These are phyloP conservation scores for Poecilia latipinna DNA, from an alignment of 2,113 vertebrate species.

Conservation along the genomic window DNA sequence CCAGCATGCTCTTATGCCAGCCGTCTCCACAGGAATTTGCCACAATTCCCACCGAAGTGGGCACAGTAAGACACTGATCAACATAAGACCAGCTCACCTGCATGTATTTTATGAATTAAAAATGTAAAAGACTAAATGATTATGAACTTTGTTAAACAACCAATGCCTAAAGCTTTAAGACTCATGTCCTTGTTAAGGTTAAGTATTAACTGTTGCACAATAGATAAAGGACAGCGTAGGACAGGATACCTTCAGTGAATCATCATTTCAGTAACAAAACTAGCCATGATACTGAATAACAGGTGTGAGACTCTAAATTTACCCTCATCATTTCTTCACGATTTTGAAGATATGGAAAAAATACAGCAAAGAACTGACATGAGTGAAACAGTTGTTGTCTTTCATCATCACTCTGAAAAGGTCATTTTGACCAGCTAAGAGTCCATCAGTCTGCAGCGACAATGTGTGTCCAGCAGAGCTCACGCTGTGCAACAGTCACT, in stretches of 20 bases:
- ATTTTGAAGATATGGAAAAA: neutral
- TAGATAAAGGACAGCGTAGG: neutral
- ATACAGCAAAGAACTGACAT: neutral
- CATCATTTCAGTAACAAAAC: neutral
- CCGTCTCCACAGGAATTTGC: constrained; percentile 88
- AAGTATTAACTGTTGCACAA: neutral
- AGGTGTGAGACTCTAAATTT: neutral
- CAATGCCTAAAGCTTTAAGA: no score
- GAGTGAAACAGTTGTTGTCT: no score
- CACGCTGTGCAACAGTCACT: no score
- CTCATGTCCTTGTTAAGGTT: no score
- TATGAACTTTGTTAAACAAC: no score
- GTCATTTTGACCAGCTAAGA: no score
- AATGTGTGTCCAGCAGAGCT: no score
- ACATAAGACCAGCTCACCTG: neutral
- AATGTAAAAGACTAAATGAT: no score
- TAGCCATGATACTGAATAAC: neutral
- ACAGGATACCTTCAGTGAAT: neutral
- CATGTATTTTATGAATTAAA: neutral
- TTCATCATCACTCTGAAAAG: no score
- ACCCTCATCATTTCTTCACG: neutral
- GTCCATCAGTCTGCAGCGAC: no score
- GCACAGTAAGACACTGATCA: constrained; percentile 84
- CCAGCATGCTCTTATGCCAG: constrained; percentile 94
- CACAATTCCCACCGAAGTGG: constrained; percentile 78